Base-by-base conservation (phyloP, 2,888 invertebrate species). In the Leptinotarsa juncta region DNA sequence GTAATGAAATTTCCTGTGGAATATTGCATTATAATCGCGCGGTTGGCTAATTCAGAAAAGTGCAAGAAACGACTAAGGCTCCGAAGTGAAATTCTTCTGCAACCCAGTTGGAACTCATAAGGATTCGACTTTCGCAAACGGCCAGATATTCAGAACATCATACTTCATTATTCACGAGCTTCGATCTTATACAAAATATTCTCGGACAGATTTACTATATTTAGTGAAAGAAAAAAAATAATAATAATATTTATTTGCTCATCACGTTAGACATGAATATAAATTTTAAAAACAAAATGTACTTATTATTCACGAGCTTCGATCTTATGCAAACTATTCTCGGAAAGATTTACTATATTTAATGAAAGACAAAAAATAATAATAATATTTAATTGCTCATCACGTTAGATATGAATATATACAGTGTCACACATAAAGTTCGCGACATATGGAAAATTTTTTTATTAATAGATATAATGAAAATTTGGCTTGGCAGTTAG, bases 31-130 rank as follows among this genome's bases (percentile, higher is more conserved):
- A 68, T 68, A 55, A 55, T 42, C 5, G 14, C 7, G 55, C 49
- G 68, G 68, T 55, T 68, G 68, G 67, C 55, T 68, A 18, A 55
- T 26, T 49, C 53, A 51, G 68, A 68, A 68, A 68, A 68, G 55
- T 68, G 55, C 55, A 68, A 68, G 55, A 67, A 18, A 55, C 68
- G 68, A 32, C 68, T 57, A 55, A 68, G 68, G 68, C 51, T 68
- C 12, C 18, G 62, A 62, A 62, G 62, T 32, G 62, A 62, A 62
- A 62, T n/a, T 62, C 26, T 62, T 62, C 42, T 62, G 42, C n/a
- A 62, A 26, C 60, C 60, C 14, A 23, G 14, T 60, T 26, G 26
- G 15, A 60, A 60, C 62, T 15, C 18, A 26, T 62, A n/a, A 42
- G 32, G 32, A 42, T 42, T 42, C 42, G 42, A 62, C 62, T 62